Percentiles rank a stretch among this genome's conserved stretches.
Evolutionary conservation across 2,888 invertebrate genomes (phyloP).

Genomic region (Phortica okadai): DNA sequence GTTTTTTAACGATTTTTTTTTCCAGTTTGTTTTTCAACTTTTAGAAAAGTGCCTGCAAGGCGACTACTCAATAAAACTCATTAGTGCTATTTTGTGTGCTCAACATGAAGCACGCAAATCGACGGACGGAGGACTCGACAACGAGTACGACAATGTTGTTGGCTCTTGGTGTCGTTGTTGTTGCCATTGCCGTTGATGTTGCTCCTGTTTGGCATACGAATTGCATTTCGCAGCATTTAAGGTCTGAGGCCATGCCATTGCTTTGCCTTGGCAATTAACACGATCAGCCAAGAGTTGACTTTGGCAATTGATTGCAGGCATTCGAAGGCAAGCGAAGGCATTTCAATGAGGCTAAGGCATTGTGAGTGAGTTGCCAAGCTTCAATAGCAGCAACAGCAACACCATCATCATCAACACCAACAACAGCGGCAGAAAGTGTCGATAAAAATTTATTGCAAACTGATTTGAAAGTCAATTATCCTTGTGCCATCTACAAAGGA

Average conservation of each 20-base stretch:
- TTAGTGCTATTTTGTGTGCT: slow-evolving; percentile 63
- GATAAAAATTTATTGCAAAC: slow-evolving; percentile 76
- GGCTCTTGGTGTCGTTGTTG: not conserved
- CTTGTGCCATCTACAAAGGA: slow-evolving; percentile 53
- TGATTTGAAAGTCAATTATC: slow-evolving; percentile 76
- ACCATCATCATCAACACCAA: slow-evolving; percentile 13
- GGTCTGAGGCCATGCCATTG: slow-evolving; percentile 22
- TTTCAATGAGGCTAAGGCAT: too few species aligned
- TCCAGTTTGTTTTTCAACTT: not conserved
- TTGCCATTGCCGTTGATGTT: slow-evolving; percentile 17
- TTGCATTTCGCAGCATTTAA: slow-evolving; percentile 6
- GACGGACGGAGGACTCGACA: slow-evolving; percentile 33
- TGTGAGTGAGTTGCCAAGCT: not conserved
- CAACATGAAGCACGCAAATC: not conserved
- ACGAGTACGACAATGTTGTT: not conserved
- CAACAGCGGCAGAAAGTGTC: slow-evolving; percentile 67
- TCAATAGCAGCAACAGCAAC: not conserved
- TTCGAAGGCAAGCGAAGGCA: slow-evolving; percentile 29
- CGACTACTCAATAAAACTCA: slow-evolving; percentile 71
- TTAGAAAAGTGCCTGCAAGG: not conserved
- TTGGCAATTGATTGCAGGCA: slow-evolving; percentile 71
- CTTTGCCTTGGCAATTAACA: slow-evolving; percentile 65
- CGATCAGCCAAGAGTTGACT: slow-evolving; percentile 58
- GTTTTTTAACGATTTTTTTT: not conserved
- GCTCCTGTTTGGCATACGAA: slow-evolving; percentile 22